Conservation (phyloP, 1,140 invertebrate species). For the Nasonia giraulti region DNA sequence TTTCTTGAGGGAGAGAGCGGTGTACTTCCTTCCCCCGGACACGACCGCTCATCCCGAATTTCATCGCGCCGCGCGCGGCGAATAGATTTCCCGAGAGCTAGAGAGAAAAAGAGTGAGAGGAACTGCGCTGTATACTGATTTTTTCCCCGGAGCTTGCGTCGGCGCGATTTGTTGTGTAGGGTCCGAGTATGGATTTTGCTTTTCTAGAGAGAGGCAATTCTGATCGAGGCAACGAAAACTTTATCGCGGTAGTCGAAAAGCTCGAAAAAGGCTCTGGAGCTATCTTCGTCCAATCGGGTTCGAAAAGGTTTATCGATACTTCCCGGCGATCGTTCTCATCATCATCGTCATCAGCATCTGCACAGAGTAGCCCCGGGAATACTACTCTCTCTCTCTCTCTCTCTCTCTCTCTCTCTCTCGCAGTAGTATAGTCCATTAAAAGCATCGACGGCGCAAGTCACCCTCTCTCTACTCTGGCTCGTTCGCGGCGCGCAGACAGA, state of each 20-base stretch:
- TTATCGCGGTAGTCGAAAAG: neutral
- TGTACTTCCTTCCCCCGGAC: conserved; percentile 38
- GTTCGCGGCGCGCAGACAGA: conserved; percentile 16
- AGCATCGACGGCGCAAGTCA: neutral
- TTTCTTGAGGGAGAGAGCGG: conserved; percentile 31
- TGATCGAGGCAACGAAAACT: neutral
- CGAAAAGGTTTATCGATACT: neutral
- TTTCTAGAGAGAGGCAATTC: neutral
- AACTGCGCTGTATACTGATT: conserved; percentile 42
- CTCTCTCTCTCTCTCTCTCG: neutral
- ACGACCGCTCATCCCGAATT: conserved; percentile 63
- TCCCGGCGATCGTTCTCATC: neutral
- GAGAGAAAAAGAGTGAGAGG: neutral
- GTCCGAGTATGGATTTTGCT: neutral
- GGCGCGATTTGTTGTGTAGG: neutral
- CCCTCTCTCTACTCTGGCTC: neutral
- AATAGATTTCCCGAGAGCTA: conserved; percentile 53
- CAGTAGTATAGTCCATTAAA: conserved; percentile 65
- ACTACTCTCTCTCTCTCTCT: neutral
- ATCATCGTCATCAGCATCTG: neutral
- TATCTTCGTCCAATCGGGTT: neutral
- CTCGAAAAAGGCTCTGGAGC: too few species aligned
- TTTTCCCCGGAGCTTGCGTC: conserved; percentile 2
- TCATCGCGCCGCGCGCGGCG: conserved; percentile 59
- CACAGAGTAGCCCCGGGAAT: neutral